A percentile compares a stretch with the other conserved stretches of the same genome.
Evolutionary conservation across 37 sponge, comb jelly and placozoan species (phyloP).

Genomic region (Corticium candelabrum): DNA sequence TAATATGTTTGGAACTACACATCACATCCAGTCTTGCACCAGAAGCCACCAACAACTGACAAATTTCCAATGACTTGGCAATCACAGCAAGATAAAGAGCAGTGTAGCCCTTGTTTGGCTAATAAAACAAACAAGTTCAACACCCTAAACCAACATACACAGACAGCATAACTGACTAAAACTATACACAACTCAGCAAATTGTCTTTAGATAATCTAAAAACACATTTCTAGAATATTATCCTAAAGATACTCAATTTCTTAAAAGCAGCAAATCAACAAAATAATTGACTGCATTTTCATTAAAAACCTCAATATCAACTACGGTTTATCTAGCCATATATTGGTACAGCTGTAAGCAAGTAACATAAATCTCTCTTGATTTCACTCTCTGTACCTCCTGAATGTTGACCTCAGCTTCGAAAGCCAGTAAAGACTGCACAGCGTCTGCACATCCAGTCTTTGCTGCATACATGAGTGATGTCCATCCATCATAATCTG

Average conservation of each 20-base stretch:
- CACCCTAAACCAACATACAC: too few species aligned
- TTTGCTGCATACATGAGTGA: neutral
- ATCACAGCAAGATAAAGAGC: neutral
- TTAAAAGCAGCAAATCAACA: too few species aligned
- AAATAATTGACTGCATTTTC: too few species aligned
- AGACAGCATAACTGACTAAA: too few species aligned
- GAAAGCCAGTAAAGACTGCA: neutral
- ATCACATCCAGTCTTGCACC: neutral
- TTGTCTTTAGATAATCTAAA: too few species aligned
- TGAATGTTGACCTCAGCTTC: neutral
- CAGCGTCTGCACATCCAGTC: neutral
- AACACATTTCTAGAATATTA: too few species aligned
- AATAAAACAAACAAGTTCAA: neutral
- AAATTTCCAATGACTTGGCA: neutral
- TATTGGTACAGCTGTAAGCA: too few species aligned
- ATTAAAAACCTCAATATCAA: too few species aligned
- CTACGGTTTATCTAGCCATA: neutral
- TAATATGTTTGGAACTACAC: neutral
- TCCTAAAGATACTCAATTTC: too few species aligned
- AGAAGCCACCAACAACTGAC: neutral
- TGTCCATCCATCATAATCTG: neutral
- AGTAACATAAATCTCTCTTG: too few species aligned
- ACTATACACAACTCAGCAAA: too few species aligned
- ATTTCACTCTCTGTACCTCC: too few species aligned
- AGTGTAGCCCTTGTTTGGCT: neutral